phyloP scores from a whole-genome alignment of 2,113 vertebrate genomes.

The Synchiropus splendidus region DNA sequence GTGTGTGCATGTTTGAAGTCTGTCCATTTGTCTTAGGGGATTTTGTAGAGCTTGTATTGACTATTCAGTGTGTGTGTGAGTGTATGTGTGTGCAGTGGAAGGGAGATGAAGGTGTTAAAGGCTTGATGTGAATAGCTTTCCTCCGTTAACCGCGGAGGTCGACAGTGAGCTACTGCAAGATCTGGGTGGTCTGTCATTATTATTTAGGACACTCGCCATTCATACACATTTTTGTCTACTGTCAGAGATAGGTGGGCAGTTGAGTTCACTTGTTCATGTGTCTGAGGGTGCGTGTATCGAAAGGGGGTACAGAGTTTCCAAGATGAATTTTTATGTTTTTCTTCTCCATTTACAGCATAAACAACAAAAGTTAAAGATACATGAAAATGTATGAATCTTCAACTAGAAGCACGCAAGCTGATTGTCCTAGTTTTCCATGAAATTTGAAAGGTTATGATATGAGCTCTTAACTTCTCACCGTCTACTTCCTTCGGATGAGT shows the following conservation, averaged over 20 bases:
- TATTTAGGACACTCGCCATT: slow-evolving; percentile 46
- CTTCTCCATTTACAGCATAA: too few species aligned
- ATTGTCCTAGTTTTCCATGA: too few species aligned
- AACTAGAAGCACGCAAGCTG: too few species aligned
- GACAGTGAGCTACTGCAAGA: slow-evolving; percentile 26
- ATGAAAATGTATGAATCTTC: too few species aligned
- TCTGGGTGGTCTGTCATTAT: slow-evolving; percentile 56
- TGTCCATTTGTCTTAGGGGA: slow-evolving; percentile 63
- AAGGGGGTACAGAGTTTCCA: too few species aligned
- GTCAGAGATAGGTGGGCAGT: slow-evolving; percentile 35
- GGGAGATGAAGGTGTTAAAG: slow-evolving; percentile 52
- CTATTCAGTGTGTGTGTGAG: slow-evolving; percentile 31
- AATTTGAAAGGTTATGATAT: too few species aligned
- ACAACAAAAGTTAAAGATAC: too few species aligned
- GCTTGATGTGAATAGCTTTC: slow-evolving; percentile 57
- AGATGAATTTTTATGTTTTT: too few species aligned
- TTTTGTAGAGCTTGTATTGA: slow-evolving; percentile 51
- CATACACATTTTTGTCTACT: slow-evolving; percentile 42
- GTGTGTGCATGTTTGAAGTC: slow-evolving; percentile 57
- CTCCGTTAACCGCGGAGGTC: slow-evolving; percentile 50
- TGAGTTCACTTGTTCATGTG: not conserved
- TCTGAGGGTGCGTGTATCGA: slow-evolving; percentile 2
- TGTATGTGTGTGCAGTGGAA: slow-evolving; percentile 13
- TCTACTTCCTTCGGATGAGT: too few species aligned
- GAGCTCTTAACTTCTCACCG: too few species aligned